Evolutionary conservation across 37 sponge, comb jelly and placozoan genomes (phyloP), one percentile per base, ranked within the genome.

Genomic region (Axinella damicornis): DNA sequence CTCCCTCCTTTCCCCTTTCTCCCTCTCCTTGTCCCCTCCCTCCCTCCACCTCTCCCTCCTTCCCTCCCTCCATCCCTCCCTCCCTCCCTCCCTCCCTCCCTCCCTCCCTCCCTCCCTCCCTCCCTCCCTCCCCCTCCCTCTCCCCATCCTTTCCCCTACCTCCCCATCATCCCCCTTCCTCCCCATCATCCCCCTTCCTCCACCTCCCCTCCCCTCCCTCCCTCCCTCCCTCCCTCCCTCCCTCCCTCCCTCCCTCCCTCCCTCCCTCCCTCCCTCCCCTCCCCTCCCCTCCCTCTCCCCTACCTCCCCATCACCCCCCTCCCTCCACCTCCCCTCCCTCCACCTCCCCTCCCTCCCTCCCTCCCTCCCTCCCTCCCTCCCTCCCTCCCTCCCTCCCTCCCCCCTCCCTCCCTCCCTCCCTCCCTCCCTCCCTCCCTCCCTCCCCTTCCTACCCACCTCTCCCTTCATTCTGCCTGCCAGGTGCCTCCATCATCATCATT

Each of bases 401-500:
- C 9, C 46, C n/a, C n/a, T n/a, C n/a, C 6, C 46, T 9, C 9
- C 46, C 9, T 9, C 4, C 9, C 46, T 30, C 53, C 40, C 74
- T 17, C 24, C 32, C 9, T 31, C 74, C 0, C 78, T 40, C 4
- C 46, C 46, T 46, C 46, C 46, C 46, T 46, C 46, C 9, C 46
- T 12, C 46, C 46, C 5, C 5, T 2, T 53, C 2, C 76, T 32
- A 1, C 30, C n/a, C 25, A 21, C 27, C 35, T 28, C 30, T 54
- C 28, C 55, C 21, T 28, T 11, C 56, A 2, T 17, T 30, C 0
- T 30, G 37, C 20, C 0, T 31, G 5, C 34, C 78, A 89, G 94
- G 91, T 37, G 92, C 83, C 18, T 56, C 85, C 39, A n/a, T 95
- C 35, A 75, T 95, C 36, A 68, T 95, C 28, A 67, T 91, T 41